These are phyloP conservation scores for Drosophila hamatofila DNA, from an alignment of 2,888 invertebrate species.

Conservation along the genomic window DNA sequence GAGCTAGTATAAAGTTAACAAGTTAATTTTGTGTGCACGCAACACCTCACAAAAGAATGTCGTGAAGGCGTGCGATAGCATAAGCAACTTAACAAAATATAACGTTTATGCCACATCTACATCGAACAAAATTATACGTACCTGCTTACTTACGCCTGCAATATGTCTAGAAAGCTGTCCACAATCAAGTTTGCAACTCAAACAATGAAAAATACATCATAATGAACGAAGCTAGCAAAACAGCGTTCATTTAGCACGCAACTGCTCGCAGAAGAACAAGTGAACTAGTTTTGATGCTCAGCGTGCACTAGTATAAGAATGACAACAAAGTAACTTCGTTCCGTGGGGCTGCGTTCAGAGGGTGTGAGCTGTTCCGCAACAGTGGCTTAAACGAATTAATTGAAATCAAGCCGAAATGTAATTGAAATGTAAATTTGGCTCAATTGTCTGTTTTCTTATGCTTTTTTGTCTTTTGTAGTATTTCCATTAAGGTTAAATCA, in stretches of 20 bases:
- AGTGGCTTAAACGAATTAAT: slow-evolving; percentile 7
- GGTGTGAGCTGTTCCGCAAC: slow-evolving; percentile 1
- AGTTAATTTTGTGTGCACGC: too few relatives aligned
- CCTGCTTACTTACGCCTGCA: too few relatives aligned
- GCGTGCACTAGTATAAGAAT: neutral
- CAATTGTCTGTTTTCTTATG: slow-evolving; percentile 8
- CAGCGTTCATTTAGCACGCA: neutral
- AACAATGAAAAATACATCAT: neutral
- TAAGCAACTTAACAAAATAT: neutral
- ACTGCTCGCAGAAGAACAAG: neutral
- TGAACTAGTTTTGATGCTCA: neutral
- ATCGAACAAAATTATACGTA: too few relatives aligned
- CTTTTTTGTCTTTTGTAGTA: neutral
- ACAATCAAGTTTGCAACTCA: too few relatives aligned
- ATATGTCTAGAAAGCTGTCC: too few relatives aligned
- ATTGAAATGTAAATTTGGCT: slow-evolving; percentile 25
- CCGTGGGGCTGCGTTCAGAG: slow-evolving; percentile 1
- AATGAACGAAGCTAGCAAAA: neutral
- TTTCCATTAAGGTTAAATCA: slow-evolving; percentile 22
- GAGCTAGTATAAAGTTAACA: neutral
- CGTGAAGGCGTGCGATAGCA: too few relatives aligned
- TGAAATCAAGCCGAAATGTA: slow-evolving; percentile 5
- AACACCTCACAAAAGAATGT: too few relatives aligned
- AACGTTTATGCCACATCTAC: too few relatives aligned
- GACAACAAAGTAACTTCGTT: neutral